Percentiles rank a stretch among this genome's conserved stretches.
phyloP scores from a whole-genome alignment of 2,888 invertebrate genomes.

The Biston stratarius region DNA sequence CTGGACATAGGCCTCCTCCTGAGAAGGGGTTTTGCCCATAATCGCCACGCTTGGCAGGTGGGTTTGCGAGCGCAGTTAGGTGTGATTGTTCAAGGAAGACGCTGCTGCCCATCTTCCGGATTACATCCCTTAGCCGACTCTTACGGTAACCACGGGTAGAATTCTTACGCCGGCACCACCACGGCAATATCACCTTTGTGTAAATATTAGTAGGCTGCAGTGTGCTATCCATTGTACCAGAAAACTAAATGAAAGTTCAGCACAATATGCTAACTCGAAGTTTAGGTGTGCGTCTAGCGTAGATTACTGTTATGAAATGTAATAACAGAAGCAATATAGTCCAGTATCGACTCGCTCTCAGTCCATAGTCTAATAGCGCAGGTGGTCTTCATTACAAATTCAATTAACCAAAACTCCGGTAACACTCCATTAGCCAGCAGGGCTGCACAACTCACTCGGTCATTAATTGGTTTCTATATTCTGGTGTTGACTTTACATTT shows the following conservation, averaged over 20 bases:
- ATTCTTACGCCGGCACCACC: too few relatives aligned
- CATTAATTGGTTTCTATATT: slow-evolving; percentile 36
- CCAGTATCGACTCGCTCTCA: slow-evolving; percentile 6
- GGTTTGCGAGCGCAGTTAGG: too few relatives aligned
- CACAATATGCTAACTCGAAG: neutral
- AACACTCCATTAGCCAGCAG: slow-evolving; percentile 36
- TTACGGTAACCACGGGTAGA: too few relatives aligned
- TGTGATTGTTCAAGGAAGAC: too few relatives aligned
- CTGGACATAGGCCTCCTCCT: too few relatives aligned
- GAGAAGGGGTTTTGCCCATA: too few relatives aligned
- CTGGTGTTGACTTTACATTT: slow-evolving; percentile 19
- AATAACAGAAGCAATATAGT: slow-evolving; percentile 16
- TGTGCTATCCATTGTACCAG: too few relatives aligned
- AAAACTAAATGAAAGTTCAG: neutral
- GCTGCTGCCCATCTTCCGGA: too few relatives aligned
- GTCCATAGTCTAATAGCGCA: slow-evolving; percentile 29
- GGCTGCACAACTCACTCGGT: slow-evolving; percentile 35
- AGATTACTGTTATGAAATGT: neutral
- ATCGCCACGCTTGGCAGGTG: too few relatives aligned
- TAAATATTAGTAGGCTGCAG: too few relatives aligned
- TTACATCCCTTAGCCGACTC: too few relatives aligned
- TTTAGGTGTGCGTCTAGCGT: neutral
- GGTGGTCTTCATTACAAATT: slow-evolving; percentile 47
- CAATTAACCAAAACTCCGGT: slow-evolving; percentile 37
- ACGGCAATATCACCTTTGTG: too few relatives aligned